These are phyloP conservation scores for Aproaerema taeniolella DNA, from an alignment of 2,888 invertebrate genomes.

Conservation along the genomic window DNA sequence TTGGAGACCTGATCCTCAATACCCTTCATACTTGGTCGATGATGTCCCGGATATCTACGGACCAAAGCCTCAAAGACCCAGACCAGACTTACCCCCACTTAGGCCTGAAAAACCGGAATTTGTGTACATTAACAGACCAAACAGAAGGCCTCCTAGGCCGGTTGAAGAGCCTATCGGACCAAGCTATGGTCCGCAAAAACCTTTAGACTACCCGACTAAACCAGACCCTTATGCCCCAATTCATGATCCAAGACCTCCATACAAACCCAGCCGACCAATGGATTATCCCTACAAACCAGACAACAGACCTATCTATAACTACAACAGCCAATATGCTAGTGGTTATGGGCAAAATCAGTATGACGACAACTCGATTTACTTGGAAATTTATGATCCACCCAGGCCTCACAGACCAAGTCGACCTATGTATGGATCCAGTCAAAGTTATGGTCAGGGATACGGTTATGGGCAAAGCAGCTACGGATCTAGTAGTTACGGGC, in stretches of 20 bases:
- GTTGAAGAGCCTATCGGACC: constrained; percentile 27
- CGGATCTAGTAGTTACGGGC: background rate
- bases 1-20: constrained; percentile 39
- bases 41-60: constrained; percentile 37
- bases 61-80: constrained; percentile 30
- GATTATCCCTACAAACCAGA: constrained; percentile 29
- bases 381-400: constrained; percentile 61
- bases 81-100: constrained; percentile 26
- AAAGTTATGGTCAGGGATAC: constrained; percentile 28
- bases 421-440: constrained; percentile 29
- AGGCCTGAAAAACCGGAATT: constrained; percentile 48
- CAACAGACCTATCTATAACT: constrained; percentile 35
- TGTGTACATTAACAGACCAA: constrained; percentile 53
- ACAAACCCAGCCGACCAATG: constrained; percentile 34
- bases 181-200: constrained; percentile 26
- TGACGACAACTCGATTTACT: constrained; percentile 52
- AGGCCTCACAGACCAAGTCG: constrained; percentile 41
- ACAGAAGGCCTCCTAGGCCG: constrained; percentile 44
- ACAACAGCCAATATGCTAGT: constrained; percentile 44
- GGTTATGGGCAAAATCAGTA: constrained; percentile 42
- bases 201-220: constrained; percentile 22
- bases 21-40: constrained; percentile 31
- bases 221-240: constrained; percentile 29
- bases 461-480: constrained; percentile 27
- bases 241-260: constrained; percentile 32